A percentile compares a stretch with the other conserved stretches of the same genome.
Evolutionary conservation across 2,113 vertebrate genomes (phyloP).

Genomic region (Sinocyclocheilus maitianheensis): DNA sequence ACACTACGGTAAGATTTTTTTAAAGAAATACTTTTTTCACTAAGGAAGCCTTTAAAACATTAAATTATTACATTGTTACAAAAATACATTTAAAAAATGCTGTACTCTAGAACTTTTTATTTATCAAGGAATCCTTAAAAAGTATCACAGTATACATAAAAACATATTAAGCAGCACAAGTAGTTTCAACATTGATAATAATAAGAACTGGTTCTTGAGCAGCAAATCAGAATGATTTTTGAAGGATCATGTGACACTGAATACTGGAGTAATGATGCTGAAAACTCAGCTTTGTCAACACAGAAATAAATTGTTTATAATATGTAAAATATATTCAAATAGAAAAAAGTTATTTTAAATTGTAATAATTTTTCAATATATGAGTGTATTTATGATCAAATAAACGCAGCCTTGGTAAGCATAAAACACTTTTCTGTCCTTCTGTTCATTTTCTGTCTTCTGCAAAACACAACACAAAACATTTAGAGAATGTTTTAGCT

Average conservation of each 20-base stretch:
- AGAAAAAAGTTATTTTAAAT: background rate
- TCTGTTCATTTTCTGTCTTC: background rate
- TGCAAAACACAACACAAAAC: no score
- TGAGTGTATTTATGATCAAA: background rate
- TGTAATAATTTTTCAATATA: background rate
- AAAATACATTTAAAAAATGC: no score
- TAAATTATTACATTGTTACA: no score
- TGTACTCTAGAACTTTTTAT: background rate
- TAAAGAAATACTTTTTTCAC: background rate
- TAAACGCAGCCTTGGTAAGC: background rate
- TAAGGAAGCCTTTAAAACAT: background rate
- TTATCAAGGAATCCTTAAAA: background rate
- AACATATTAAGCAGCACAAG: no score
- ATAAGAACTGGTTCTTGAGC: background rate
- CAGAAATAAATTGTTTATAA: no score
- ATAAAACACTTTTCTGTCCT: background rate
- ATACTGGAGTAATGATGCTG: background rate
- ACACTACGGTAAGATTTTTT: no score
- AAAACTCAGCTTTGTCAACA: no score
- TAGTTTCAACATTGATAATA: no score
- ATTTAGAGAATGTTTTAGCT: no score
- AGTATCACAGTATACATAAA: background rate
- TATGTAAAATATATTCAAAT: background rate
- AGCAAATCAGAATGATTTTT: background rate
- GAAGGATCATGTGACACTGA: background rate